These are phyloP conservation scores for Archilochus colubris DNA, from an alignment of 2,113 vertebrate species.

Conservation along the genomic window DNA sequence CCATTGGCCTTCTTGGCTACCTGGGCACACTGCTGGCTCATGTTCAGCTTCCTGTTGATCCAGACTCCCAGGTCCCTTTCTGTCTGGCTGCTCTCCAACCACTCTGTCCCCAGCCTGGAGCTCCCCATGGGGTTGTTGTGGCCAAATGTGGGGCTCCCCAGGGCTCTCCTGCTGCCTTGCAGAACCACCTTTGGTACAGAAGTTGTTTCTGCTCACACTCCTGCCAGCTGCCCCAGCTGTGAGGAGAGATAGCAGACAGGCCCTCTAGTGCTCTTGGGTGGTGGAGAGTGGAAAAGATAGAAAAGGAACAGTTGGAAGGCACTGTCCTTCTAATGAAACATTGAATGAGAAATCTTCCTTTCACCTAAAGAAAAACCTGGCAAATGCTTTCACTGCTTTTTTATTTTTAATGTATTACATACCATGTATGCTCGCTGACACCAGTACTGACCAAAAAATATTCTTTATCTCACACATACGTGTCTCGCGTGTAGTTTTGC, in stretches of 20 bases:
- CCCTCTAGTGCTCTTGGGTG: background rate
- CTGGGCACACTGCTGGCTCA: too few relatives aligned
- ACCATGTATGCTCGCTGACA: background rate
- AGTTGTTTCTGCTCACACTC: background rate
- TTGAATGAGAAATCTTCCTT: background rate
- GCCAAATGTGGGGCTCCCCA: background rate
- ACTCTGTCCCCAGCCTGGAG: too few relatives aligned
- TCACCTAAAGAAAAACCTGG: background rate
- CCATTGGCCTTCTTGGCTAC: too few relatives aligned
- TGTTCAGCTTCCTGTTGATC: too few relatives aligned
- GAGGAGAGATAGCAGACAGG: background rate
- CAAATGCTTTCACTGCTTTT: background rate
- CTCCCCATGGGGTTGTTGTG: too few relatives aligned
- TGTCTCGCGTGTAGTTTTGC: fast-evolving
- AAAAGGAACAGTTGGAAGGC: background rate
- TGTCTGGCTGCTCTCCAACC: too few relatives aligned
- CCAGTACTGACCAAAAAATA: background rate
- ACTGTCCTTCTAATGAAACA: background rate
- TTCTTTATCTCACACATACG: background rate
- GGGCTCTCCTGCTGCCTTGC: background rate
- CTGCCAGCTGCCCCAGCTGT: background rate
- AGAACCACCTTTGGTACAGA: background rate
- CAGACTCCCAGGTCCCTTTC: too few relatives aligned
- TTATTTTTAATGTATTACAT: background rate
- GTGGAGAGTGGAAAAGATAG: background rate